These are phyloP conservation scores for Darevskia nairensis DNA, from an alignment of 2,797 vertebrate species.

Conservation along the genomic window DNA sequence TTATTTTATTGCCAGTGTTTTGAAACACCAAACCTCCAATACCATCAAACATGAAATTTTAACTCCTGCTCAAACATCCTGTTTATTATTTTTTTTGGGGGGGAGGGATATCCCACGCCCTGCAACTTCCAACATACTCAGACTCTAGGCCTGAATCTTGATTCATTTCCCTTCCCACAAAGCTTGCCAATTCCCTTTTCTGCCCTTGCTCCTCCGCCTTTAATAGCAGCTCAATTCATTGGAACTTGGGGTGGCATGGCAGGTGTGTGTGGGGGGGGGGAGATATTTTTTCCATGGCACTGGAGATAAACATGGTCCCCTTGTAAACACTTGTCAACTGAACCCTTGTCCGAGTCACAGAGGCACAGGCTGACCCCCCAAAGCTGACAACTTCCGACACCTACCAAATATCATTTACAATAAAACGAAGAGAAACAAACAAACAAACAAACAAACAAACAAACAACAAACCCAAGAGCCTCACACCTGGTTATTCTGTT, in stretches of 20 bases:
- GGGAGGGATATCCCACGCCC: too few relatives aligned
- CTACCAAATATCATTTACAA: too few relatives aligned
- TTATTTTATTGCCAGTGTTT: background rate
- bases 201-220: background rate
- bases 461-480: background rate
- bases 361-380: too few relatives aligned
- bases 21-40: background rate
- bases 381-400: background rate
- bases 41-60: background rate
- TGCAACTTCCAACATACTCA: background rate
- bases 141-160: background rate
- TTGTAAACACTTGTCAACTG: too few relatives aligned
- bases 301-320: background rate
- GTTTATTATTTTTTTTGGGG: too few relatives aligned
- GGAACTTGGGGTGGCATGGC: too few relatives aligned
- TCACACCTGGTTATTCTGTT: background rate
- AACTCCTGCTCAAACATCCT: too few relatives aligned
- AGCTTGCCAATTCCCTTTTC: background rate
- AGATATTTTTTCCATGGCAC: too few relatives aligned
- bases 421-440: too few relatives aligned
- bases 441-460: too few relatives aligned
- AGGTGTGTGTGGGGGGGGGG: too few relatives aligned
- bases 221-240: background rate
- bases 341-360: background rate
- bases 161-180: background rate